These are phyloP conservation scores for Drosophila ogumai DNA, from an alignment of 1,140 invertebrate species.

Conservation along the genomic window DNA sequence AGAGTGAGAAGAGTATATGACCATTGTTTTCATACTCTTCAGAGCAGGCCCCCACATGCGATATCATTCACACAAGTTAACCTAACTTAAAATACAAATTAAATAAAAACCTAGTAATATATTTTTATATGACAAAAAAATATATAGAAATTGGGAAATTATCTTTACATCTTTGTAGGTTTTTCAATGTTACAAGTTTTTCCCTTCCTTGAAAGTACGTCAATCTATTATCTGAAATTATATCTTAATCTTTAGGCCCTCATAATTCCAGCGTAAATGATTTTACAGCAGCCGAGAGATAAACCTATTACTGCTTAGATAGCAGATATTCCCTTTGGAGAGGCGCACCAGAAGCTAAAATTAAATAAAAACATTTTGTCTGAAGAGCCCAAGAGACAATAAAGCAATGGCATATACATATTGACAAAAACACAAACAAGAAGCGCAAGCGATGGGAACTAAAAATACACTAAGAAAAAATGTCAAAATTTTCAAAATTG, in stretches of 20 bases:
- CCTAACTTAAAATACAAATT: too few species aligned
- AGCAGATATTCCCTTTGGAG: constrained; percentile 4
- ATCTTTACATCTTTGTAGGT: background rate
- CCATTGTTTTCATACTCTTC: background rate
- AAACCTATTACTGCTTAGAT: background rate
- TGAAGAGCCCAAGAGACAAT: constrained; percentile 21
- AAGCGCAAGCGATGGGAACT: background rate
- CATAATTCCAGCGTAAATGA: constrained; percentile 6
- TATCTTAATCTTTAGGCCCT: background rate
- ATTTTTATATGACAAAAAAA: too few species aligned
- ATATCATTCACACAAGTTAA: constrained; percentile 22
- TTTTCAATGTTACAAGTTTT: background rate
- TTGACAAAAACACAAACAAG: constrained; percentile 29
- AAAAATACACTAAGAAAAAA: background rate
- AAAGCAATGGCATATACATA: constrained; percentile 34
- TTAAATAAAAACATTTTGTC: constrained; percentile 53
- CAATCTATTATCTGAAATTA: background rate
- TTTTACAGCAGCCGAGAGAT: constrained; percentile 4
- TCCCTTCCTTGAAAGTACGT: background rate
- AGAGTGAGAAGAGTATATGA: background rate
- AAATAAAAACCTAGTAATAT: too few species aligned
- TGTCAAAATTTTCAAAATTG: fast-evolving
- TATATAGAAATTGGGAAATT: background rate
- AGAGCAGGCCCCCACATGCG: background rate
- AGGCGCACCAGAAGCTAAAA: constrained; percentile 43